A percentile compares a stretch with the other conserved stretches of the same genome.
Conservation (phyloP, 1,140 invertebrate genomes). For the Heliconius nattereri region DNA sequence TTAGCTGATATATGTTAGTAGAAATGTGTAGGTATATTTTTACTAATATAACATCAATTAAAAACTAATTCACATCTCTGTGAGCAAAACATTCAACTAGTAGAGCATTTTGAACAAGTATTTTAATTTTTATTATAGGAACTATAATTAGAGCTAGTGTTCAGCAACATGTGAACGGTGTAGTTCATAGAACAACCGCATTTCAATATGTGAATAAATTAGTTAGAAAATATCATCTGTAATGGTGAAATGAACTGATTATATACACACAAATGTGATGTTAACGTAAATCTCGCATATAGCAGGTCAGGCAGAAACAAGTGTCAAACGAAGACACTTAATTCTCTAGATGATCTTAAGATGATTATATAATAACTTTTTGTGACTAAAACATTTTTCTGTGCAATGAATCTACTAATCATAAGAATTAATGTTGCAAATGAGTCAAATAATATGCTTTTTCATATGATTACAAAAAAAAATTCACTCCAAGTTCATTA, state of each 20-base stretch:
- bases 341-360: not conserved
- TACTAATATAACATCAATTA: not conserved
- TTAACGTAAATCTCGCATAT: not conserved
- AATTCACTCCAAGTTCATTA: too few species aligned
- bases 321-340: too few species aligned
- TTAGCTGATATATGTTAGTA: not conserved
- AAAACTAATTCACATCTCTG: not conserved
- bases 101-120: not conserved
- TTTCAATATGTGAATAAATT: not conserved
- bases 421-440: too few species aligned
- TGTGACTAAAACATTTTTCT: too few species aligned
- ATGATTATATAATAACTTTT: too few species aligned
- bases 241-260: not conserved
- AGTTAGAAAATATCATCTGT: not conserved
- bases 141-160: conserved; percentile 29
- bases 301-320: too few species aligned
- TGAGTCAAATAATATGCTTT: too few species aligned
- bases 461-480: too few species aligned
- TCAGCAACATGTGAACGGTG: conserved; percentile 6
- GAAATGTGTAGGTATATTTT: not conserved
- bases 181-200: not conserved
- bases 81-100: not conserved
- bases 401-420: too few species aligned
- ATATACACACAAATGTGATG: not conserved
- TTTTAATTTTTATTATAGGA: conserved; percentile 23